Evolutionary conservation across 2,888 invertebrate species (phyloP).

Genomic region (Calliopum simillimum): DNA sequence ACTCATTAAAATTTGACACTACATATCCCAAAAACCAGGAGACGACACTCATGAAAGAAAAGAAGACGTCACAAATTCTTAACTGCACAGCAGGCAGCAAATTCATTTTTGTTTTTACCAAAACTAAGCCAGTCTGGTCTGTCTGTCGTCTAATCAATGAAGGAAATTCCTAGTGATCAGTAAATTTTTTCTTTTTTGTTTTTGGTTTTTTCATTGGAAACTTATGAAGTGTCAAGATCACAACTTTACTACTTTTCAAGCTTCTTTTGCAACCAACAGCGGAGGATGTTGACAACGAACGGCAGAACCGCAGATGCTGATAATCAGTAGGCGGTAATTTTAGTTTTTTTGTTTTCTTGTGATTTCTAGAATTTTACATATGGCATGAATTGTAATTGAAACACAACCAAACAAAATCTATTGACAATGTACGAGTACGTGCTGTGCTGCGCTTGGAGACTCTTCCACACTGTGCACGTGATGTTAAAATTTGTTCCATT

Average conservation of each 20-base stretch:
- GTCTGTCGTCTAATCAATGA: slow-evolving; percentile 1
- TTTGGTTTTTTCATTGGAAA: slow-evolving; percentile 41
- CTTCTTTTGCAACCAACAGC: too few species aligned
- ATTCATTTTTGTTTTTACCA: neutral
- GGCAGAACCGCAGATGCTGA: neutral
- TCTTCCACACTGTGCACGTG: too few species aligned
- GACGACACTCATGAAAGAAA: neutral
- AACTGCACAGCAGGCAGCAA: slow-evolving; percentile 8
- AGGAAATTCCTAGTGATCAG: neutral
- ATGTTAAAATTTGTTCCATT: slow-evolving; percentile 14
- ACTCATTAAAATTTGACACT: neutral
- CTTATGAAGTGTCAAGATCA: slow-evolving; percentile 49
- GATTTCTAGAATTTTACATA: neutral
- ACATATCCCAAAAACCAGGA: neutral
- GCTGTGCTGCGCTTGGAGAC: too few species aligned
- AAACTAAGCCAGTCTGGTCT: neutral
- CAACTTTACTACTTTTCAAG: slow-evolving; percentile 36
- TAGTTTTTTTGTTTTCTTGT: neutral
- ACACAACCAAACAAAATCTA: too few species aligned
- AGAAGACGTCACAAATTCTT: neutral
- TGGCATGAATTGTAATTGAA: too few species aligned
- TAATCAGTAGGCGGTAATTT: slow-evolving; percentile 37
- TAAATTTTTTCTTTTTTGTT: too few species aligned
- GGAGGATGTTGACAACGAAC: too few species aligned
- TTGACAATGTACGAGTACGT: too few species aligned